These are phyloP conservation scores for Nebria salina DNA, from an alignment of 2,888 invertebrate species.

Conservation along the genomic window DNA sequence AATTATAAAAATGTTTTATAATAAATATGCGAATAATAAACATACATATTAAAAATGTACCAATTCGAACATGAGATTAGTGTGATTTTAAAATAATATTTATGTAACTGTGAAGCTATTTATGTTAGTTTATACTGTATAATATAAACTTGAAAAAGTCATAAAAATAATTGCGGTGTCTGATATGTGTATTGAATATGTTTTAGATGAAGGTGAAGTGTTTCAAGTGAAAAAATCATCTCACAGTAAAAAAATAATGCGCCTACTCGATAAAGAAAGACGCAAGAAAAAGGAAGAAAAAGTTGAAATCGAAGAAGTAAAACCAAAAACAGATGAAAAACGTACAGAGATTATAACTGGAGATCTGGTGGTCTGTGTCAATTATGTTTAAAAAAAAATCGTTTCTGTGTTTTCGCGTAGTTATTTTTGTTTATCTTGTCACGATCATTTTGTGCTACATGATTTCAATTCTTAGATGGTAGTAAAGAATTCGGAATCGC, in stretches of 20 bases:
- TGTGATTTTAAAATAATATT: no score
- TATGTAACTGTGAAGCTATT: no score
- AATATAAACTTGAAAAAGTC: no score
- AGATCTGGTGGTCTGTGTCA: slow-evolving; percentile 71
- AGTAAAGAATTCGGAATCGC: slow-evolving; percentile 57
- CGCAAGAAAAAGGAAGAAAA: slow-evolving; percentile 68
- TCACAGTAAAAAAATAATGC: slow-evolving; percentile 89
- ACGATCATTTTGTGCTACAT: slow-evolving; percentile 36
- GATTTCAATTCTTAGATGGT: slow-evolving; percentile 49
- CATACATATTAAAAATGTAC: slow-evolving; percentile 45
- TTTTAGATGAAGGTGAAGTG: slow-evolving; percentile 81
- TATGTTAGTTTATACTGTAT: no score
- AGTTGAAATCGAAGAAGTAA: slow-evolving; percentile 55
- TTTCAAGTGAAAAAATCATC: slow-evolving; percentile 97
- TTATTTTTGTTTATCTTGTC: slow-evolving; percentile 19
- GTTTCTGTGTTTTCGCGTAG: slow-evolving; percentile 44
- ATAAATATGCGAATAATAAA: not conserved
- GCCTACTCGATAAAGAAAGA: slow-evolving; percentile 83
- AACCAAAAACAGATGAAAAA: slow-evolving; percentile 64
- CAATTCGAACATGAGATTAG: no score
- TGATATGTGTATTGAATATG: not conserved
- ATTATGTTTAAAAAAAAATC: slow-evolving; percentile 56
- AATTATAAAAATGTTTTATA: no score
- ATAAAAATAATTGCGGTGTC: no score
- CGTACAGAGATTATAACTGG: slow-evolving; percentile 76